Evolutionary conservation across 1,140 invertebrate genomes (phyloP), one percentile per base, ranked within the genome.

Genomic region (Papilio helenus): DNA sequence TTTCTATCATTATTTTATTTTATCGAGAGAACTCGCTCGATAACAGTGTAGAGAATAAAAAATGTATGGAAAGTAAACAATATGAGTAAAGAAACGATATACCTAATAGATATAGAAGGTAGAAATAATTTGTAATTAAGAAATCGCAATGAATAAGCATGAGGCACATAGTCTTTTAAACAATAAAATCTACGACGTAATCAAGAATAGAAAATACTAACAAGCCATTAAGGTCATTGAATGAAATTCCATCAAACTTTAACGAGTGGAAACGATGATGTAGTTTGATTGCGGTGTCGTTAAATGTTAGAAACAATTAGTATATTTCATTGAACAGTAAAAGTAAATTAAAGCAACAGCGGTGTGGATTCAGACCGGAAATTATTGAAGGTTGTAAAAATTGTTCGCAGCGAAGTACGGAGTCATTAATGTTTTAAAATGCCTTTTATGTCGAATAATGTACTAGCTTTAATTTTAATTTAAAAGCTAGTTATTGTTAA

Each of bases 311-410:
- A 68, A 68, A 68, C 61, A 68, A 68, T 68, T 68, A 68, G 61
- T 68, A 68, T 29, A 68, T 68, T 68, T 68, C 61, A 68, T 29
- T 68, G 61, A 26, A 16, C 26, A 34, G 26, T 68, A 34, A 68
- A 68, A 68, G 26, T 68, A 68, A 29, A 68, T 68, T 68, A 29
- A 68, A 68, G 61, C 20, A 26, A 61, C 10, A 29, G 61, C 61
- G 14, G 23, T 29, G 12, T 16, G 61, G 61, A 68, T 18, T 68
- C 61, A 68, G 61, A 68, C 61, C 61, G 61, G 61, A 68, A 68
- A 68, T 68, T 68, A 68, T 68, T 68, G 26, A 68, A 68, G 61
- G 61, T 68, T 68, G 61, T 68, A 68, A 68, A 68, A 68, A 68
- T 68, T 68, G 61, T 68, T 68, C 61, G 26, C 61, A n/a, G 61